A percentile compares a stretch with the other conserved stretches of the same genome.
Evolutionary conservation across 2,888 invertebrate genomes (phyloP).

Genomic region (Parnassius smintheus): DNA sequence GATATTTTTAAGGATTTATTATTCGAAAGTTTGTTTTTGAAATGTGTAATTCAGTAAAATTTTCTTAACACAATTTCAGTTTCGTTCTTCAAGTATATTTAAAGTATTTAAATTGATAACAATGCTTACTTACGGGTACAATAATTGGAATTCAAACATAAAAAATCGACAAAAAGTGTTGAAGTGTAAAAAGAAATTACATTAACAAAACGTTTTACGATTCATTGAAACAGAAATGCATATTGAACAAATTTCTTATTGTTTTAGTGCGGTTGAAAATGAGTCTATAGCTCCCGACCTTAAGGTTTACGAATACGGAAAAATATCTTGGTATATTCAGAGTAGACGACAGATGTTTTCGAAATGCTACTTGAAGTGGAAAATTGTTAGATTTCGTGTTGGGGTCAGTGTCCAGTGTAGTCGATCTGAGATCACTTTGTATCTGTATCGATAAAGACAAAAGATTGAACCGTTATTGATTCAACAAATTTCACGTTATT

Average conservation of each 20-base stretch:
- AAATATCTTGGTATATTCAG: conserved; percentile 33
- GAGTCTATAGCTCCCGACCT: conserved; percentile 34
- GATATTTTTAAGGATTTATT: too few relatives aligned
- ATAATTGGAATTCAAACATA: conserved; percentile 28
- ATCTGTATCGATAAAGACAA: conserved; percentile 31
- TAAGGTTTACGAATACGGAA: conserved; percentile 39
- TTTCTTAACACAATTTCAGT: too few relatives aligned
- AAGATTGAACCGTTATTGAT: conserved; percentile 22
- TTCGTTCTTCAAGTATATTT: too few relatives aligned
- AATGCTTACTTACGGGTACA: not conserved
- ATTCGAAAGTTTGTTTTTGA: too few relatives aligned
- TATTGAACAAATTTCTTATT: conserved; percentile 27
- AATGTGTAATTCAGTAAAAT: too few relatives aligned
- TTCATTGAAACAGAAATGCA: conserved; percentile 47
- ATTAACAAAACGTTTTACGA: conserved; percentile 56
- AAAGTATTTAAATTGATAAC: too few relatives aligned
- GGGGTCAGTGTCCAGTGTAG: conserved; percentile 66
- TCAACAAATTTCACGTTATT: not conserved
- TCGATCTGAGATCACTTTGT: conserved; percentile 58
- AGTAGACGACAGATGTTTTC: conserved; percentile 61
- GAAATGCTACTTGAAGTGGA: conserved; percentile 64
- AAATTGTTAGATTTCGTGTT: conserved; percentile 68
- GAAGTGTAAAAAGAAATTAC: conserved; percentile 51
- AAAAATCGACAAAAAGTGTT: conserved; percentile 45
- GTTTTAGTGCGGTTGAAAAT: conserved; percentile 34